Evolutionary conservation across 2,888 invertebrate genomes (phyloP).

Genomic region (Anagyrus pseudococci): DNA sequence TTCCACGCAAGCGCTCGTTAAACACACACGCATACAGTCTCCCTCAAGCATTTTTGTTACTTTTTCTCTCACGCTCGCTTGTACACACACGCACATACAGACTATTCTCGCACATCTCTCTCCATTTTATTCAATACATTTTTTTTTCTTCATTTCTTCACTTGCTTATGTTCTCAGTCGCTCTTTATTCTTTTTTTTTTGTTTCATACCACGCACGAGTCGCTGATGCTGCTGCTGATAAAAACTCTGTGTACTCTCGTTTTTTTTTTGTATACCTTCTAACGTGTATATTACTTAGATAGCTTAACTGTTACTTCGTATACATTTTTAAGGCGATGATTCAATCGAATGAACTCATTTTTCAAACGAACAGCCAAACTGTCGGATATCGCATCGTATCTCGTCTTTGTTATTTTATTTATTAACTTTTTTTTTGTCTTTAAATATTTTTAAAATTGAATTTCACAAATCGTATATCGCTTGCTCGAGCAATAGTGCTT

Average conservation of each 20-base stretch:
- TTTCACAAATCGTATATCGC: constrained; percentile 32
- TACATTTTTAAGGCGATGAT: constrained; percentile 64
- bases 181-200: too few relatives aligned
- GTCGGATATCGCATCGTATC: constrained; percentile 46
- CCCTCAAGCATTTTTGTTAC: constrained; percentile 31
- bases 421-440: constrained; percentile 7
- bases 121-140: neutral
- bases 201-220: constrained; percentile 48
- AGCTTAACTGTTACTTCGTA: constrained; percentile 62
- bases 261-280: constrained; percentile 51
- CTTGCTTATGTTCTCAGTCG: too few relatives aligned
- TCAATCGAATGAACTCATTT: constrained; percentile 62
- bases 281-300: constrained; percentile 62
- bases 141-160: constrained; percentile 35
- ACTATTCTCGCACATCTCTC: constrained; percentile 7
- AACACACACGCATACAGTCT: too few relatives aligned
- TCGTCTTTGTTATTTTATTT: constrained; percentile 27
- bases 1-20: constrained; percentile 39
- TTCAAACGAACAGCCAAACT: constrained; percentile 59
- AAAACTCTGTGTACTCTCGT: constrained; percentile 56
- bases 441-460: constrained; percentile 18
- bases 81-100: constrained; percentile 28
- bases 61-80: constrained; percentile 29
- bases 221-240: constrained; percentile 52
- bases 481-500: constrained; percentile 26